phyloP scores from a whole-genome alignment of 2,797 vertebrate species.

The Pipistrellus pipistrellus region DNA sequence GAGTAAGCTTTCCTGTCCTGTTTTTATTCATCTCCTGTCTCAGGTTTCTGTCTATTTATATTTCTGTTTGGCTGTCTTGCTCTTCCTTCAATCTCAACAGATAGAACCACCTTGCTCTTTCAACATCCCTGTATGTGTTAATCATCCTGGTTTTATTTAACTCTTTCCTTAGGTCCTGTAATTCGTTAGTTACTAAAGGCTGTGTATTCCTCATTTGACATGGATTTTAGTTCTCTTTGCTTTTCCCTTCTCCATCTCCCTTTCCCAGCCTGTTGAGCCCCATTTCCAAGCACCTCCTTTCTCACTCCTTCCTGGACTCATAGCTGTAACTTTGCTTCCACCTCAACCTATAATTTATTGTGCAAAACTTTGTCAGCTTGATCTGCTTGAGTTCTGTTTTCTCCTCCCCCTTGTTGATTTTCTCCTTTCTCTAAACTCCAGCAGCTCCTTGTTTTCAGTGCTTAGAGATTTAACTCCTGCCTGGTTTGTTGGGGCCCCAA shows the following conservation, averaged over 20 bases:
- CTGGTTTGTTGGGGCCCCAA: conserved; percentile 43
- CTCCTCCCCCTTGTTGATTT: neutral
- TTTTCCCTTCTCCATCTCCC: neutral
- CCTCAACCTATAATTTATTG: neutral
- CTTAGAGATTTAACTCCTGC: conserved; percentile 59
- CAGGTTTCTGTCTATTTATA: neutral
- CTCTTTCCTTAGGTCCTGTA: neutral
- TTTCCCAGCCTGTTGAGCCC: neutral
- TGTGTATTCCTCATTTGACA: neutral
- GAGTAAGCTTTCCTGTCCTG: conserved; percentile 3
- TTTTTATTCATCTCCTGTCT: neutral
- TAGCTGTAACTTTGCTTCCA: neutral
- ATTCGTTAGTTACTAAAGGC: neutral
- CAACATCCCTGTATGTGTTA: neutral
- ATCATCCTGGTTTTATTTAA: neutral
- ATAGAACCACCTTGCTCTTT: neutral
- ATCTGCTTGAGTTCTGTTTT: conserved; percentile 35
- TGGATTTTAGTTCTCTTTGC: neutral
- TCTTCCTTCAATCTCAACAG: neutral
- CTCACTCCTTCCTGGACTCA: neutral
- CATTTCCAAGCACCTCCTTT: neutral
- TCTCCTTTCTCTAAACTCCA: conserved; percentile 53
- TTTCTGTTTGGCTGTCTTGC: neutral
- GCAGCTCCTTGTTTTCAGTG: conserved; percentile 43
- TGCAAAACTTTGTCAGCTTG: neutral